Percentiles rank a stretch among this genome's conserved stretches.
phyloP scores from a whole-genome alignment of 2,888 invertebrate species.

The Hirtodrosophila confusa region DNA sequence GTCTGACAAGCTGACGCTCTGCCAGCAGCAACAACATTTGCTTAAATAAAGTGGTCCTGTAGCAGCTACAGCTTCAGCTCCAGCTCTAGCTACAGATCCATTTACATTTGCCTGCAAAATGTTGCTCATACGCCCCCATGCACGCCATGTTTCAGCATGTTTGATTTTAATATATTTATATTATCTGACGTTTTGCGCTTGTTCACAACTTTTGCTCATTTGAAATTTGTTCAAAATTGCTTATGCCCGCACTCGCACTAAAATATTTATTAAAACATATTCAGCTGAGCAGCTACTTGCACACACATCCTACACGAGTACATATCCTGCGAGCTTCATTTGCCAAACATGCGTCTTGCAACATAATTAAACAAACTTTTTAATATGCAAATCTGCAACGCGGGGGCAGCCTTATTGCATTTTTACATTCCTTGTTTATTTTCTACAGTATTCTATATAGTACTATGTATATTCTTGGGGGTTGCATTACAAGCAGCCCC shows the following conservation, averaged over 20 bases:
- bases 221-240: conserved; percentile 70
- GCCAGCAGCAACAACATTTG: conserved; percentile 49
- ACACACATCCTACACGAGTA: no score
- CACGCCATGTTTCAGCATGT: conserved; percentile 1
- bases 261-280: conserved; percentile 72
- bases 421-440: conserved; percentile 6
- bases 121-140: conserved; percentile 47
- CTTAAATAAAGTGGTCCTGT: conserved; percentile 38
- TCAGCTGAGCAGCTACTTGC: conserved; percentile 1
- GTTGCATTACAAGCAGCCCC: conserved; percentile 1
- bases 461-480: not conserved
- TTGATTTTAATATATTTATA: conserved; percentile 62
- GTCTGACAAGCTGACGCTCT: conserved; percentile 60
- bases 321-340: no score
- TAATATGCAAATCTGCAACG: conserved; percentile 37
- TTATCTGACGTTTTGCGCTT: conserved; percentile 57
- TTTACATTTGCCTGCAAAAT: conserved; percentile 4
- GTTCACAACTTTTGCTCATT: conserved; percentile 65
- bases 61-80: conserved; percentile 10
- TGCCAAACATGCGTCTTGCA: conserved; percentile 25
- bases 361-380: conserved; percentile 56
- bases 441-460: not conserved
- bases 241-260: conserved; percentile 40
- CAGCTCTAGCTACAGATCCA: conserved; percentile 2
- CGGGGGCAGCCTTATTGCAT: conserved; percentile 30